Evolutionary conservation across 2,888 invertebrate genomes (phyloP).

Genomic region (Deilephila porcellus): DNA sequence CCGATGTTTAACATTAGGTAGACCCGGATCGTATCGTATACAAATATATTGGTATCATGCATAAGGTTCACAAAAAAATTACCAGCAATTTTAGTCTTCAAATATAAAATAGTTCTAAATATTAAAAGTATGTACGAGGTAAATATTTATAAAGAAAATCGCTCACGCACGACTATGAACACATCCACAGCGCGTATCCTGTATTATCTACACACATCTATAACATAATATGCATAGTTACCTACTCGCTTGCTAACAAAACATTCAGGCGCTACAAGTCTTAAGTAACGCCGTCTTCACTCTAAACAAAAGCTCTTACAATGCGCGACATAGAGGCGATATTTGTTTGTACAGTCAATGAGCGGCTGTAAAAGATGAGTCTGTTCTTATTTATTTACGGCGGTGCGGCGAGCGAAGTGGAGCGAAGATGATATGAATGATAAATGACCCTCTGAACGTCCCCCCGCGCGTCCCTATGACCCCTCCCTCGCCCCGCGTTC

Average conservation of each 20-base stretch:
- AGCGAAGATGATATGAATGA: conserved; percentile 86
- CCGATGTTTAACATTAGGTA: too few species aligned
- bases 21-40: too few species aligned
- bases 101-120: background rate
- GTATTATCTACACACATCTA: conserved; percentile 73
- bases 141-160: conserved; percentile 42
- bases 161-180: conserved; percentile 50
- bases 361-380: conserved; percentile 83
- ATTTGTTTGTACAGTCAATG: conserved; percentile 51
- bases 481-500: conserved; percentile 59
- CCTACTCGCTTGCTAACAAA: conserved; percentile 69
- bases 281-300: conserved; percentile 39
- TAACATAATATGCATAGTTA: conserved; percentile 77
- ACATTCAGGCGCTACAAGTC: conserved; percentile 45
- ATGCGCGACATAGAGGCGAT: conserved; percentile 31
- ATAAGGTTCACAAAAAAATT: too few species aligned
- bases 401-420: conserved; percentile 85
- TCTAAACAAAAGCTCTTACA: conserved; percentile 25
- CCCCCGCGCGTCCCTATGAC: conserved; percentile 41
- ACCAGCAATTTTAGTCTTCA: too few species aligned
- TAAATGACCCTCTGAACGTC: conserved; percentile 81
- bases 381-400: conserved; percentile 85
- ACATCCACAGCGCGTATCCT: conserved; percentile 52
- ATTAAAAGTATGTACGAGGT: background rate
- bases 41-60: too few species aligned